phyloP scores from a whole-genome alignment of 2,888 invertebrate genomes.

The Zhuqinia jingwanae region DNA sequence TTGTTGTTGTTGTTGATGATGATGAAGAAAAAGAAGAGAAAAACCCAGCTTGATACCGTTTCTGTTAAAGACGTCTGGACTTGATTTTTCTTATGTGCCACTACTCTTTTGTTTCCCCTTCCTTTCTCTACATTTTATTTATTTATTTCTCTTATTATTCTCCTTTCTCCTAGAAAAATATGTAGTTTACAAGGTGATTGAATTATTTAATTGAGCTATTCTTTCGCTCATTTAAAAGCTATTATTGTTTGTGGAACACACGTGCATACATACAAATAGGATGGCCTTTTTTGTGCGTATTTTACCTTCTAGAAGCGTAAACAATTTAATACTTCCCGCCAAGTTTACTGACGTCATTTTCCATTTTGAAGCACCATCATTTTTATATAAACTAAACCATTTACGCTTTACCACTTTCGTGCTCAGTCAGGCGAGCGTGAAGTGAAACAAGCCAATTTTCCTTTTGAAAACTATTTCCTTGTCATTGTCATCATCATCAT shows the following conservation, averaged over 20 bases:
- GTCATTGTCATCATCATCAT: slow-evolving; percentile 59
- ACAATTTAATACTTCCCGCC: background rate
- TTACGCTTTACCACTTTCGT: background rate
- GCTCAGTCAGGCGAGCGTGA: background rate
- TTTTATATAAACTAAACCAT: background rate
- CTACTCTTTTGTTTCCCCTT: slow-evolving; percentile 13
- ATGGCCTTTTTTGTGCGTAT: background rate
- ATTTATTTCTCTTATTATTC: background rate
- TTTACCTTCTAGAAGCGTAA: background rate
- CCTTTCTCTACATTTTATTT: slow-evolving; percentile 2
- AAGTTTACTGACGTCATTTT: background rate
- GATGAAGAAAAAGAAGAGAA: background rate
- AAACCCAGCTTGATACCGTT: background rate
- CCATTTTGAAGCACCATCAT: background rate
- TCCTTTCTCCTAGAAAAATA: background rate
- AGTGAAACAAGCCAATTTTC: slow-evolving; percentile 46
- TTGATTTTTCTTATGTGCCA: background rate
- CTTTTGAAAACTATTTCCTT: slow-evolving; percentile 64
- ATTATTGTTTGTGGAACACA: background rate
- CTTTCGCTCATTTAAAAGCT: background rate
- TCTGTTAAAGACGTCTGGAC: background rate
- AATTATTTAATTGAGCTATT: background rate
- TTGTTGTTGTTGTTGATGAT: background rate
- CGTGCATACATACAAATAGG: too few relatives aligned
- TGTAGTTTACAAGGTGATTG: background rate